phyloP scores from a whole-genome alignment of 1,140 invertebrate genomes.

The Dendroctonus ponderosae region DNA sequence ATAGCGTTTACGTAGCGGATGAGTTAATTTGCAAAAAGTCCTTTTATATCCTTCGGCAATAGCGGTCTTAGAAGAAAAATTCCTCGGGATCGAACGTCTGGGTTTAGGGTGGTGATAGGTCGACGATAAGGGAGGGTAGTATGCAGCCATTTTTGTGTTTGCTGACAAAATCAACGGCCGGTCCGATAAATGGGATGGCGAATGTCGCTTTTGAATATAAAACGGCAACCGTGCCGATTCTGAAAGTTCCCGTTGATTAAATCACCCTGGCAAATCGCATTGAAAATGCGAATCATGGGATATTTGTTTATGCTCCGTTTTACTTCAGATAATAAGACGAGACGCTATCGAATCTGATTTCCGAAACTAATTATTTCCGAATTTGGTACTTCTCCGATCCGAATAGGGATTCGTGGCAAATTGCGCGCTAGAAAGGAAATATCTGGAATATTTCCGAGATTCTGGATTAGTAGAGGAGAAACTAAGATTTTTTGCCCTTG shows the following conservation, averaged over 20 bases:
- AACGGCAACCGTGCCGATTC: constrained; percentile 27
- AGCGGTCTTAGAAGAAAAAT: constrained; percentile 20
- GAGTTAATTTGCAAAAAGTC: constrained; percentile 25
- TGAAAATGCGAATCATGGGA: constrained; percentile 29
- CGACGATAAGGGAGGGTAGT: constrained; percentile 31
- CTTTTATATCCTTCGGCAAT: constrained; percentile 14
- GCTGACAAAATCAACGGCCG: constrained; percentile 34
- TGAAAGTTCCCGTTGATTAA: constrained; percentile 28
- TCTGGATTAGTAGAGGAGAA: too few relatives aligned
- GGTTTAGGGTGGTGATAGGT: constrained; percentile 24
- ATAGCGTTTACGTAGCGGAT: not conserved
- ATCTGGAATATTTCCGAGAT: not conserved
- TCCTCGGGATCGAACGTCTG: constrained; percentile 17
- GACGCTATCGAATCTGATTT: not conserved
- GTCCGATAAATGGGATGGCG: constrained; percentile 30
- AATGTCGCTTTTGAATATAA: constrained; percentile 29
- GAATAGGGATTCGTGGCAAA: constrained; percentile 1
- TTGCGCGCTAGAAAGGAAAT: constrained; percentile 1
- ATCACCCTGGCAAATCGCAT: constrained; percentile 29
- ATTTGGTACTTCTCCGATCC: not conserved
- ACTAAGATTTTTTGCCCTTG: too few relatives aligned
- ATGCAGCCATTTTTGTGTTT: constrained; percentile 34
- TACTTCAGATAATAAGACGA: constrained; percentile 14
- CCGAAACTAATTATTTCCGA: constrained; percentile 19
- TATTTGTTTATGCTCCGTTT: constrained; percentile 22